Conservation (phyloP, 2,797 vertebrate species). For the Danio aesculapii region DNA sequence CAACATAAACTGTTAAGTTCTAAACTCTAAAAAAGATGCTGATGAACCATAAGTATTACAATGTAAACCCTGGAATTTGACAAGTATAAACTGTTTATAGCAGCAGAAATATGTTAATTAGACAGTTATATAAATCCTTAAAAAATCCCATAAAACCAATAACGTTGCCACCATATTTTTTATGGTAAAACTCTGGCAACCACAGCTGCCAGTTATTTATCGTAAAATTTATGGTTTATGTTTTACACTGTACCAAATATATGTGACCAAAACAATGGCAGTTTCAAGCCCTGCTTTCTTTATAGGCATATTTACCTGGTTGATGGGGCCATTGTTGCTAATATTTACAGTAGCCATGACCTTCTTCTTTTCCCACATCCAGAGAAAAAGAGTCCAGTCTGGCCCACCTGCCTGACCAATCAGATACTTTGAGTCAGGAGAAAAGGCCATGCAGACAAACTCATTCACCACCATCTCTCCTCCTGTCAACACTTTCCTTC, state of each 20-base stretch:
- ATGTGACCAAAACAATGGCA: too few species aligned
- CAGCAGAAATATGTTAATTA: not conserved
- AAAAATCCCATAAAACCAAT: not conserved
- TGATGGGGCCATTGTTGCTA: conserved; percentile 72
- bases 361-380: conserved; percentile 94
- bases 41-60: not conserved
- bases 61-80: not conserved
- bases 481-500: conserved; percentile 79
- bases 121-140: too few species aligned
- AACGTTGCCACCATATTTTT: conserved; percentile 20
- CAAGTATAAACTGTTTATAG: not conserved
- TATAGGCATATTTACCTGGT: conserved; percentile 79
- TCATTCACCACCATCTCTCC: conserved; percentile 76
- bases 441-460: conserved; percentile 88
- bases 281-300: too few species aligned
- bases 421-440: conserved; percentile 88
- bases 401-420: conserved; percentile 84
- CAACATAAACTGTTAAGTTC: too few species aligned
- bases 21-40: not conserved
- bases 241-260: too few species aligned
- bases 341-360: conserved; percentile 80
- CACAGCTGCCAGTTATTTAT: too few species aligned
- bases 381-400: conserved; percentile 83
- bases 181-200: too few species aligned
- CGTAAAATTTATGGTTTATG: too few species aligned